These are phyloP conservation scores for Dendroctonus valens DNA, from an alignment of 1,140 invertebrate genomes.

Conservation along the genomic window DNA sequence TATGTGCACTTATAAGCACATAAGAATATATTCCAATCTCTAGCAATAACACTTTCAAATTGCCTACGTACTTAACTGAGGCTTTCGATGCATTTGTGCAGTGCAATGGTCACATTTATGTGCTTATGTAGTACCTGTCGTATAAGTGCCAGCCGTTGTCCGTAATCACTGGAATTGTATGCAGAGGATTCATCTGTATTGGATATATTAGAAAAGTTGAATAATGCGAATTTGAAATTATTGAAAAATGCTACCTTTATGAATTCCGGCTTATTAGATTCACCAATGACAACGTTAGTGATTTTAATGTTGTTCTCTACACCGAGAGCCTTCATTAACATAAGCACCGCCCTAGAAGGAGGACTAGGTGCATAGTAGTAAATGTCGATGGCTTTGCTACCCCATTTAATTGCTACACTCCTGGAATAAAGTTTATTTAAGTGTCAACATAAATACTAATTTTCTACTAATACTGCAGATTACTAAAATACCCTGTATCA, in stretches of 20 bases:
- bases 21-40: too few species aligned
- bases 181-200: slow-evolving; percentile 52
- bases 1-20: too few species aligned
- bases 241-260: slow-evolving; percentile 44
- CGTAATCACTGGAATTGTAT: slow-evolving; percentile 41
- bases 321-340: slow-evolving; percentile 53
- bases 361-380: slow-evolving; percentile 55
- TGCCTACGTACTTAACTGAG: too few species aligned
- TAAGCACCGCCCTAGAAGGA: slow-evolving; percentile 53
- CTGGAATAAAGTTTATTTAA: not conserved
- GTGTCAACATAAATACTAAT: too few species aligned
- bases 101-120: not conserved
- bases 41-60: too few species aligned
- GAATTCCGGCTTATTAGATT: slow-evolving; percentile 54
- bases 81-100: too few species aligned
- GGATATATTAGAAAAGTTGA: slow-evolving; percentile 14
- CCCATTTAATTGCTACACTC: not conserved
- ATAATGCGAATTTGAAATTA: slow-evolving; percentile 8
- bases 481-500: too few species aligned
- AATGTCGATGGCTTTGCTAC: slow-evolving; percentile 46
- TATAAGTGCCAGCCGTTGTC: slow-evolving; percentile 41
- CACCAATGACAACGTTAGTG: slow-evolving; percentile 50
- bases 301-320: slow-evolving; percentile 53
- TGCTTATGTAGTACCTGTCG: slow-evolving; percentile 42
- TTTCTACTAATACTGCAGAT: too few species aligned